These are phyloP conservation scores for Pteropus rufus DNA, from an alignment of 2,797 vertebrate genomes.

Conservation along the genomic window DNA sequence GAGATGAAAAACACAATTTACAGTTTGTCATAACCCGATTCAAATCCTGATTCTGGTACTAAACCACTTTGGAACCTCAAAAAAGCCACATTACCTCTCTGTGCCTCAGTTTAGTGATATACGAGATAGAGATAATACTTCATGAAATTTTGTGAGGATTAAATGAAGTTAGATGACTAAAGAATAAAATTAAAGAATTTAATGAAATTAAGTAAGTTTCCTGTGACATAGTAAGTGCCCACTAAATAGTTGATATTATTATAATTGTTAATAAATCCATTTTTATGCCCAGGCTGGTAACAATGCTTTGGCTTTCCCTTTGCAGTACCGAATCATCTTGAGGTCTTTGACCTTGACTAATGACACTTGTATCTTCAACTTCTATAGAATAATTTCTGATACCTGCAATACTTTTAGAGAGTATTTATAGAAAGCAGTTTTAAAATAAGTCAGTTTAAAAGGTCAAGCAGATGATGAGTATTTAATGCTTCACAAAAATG, in stretches of 20 bases:
- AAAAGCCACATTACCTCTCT: neutral
- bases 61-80: neutral
- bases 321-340: neutral
- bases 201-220: neutral
- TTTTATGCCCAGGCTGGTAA: neutral
- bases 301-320: neutral
- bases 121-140: neutral
- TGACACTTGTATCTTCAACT: neutral
- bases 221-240: neutral
- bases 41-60: neutral
- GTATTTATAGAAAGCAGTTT: conserved; percentile 42
- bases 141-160: neutral
- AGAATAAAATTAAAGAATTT: neutral
- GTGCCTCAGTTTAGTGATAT: neutral
- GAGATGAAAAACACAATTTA: neutral
- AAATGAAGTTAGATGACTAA: neutral
- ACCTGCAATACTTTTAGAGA: neutral
- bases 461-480: neutral
- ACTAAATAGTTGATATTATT: neutral
- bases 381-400: conserved; percentile 4
- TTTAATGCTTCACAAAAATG: conserved; percentile 41
- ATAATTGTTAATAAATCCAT: neutral
- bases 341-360: neutral
- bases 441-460: conserved; percentile 47
- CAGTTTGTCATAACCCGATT: neutral